Conservation (phyloP, 1,140 invertebrate genomes). For the Papilio xuthus region DNA sequence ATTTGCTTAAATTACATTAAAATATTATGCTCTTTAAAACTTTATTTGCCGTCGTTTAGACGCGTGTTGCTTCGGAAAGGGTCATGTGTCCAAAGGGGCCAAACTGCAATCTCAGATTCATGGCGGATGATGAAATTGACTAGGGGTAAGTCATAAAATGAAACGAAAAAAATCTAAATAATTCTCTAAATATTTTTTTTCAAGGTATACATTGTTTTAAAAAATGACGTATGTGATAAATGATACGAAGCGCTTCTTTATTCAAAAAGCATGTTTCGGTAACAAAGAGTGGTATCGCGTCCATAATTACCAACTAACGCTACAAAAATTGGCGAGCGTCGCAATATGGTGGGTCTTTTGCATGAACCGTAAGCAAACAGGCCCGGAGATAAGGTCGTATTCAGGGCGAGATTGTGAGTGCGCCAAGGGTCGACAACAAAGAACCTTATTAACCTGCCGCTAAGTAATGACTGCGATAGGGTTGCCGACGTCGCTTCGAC, state of each 20-base stretch:
- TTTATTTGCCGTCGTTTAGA: not conserved
- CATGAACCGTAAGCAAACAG: constrained; percentile 64
- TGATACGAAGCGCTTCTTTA: constrained; percentile 18
- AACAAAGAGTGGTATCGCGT: constrained; percentile 50
- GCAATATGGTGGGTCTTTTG: constrained; percentile 59
- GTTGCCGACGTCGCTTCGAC: constrained; percentile 48
- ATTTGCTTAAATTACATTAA: too few relatives aligned
- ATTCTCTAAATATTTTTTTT: not conserved
- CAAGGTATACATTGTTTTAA: not conserved
- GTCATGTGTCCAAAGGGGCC: not conserved
- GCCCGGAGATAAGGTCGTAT: constrained; percentile 71
- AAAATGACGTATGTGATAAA: not conserved
- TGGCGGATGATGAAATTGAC: not conserved
- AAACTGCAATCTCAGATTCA: not conserved
- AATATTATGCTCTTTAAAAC: not conserved
- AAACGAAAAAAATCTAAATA: not conserved
- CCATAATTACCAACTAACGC: constrained; percentile 69
- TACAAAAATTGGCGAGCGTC: constrained; percentile 66
- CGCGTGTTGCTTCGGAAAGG: not conserved
- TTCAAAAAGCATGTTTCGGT: constrained; percentile 43
- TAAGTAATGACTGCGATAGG: constrained; percentile 73
- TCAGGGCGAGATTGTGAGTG: constrained; percentile 74
- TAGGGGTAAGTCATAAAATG: not conserved
- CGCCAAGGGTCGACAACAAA: constrained; percentile 64
- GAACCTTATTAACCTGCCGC: constrained; percentile 76